Evolutionary conservation across 92 coral and sea anemone genomes (phyloP), one percentile per base, ranked within the genome.

Genomic region (Porites evermanni): DNA sequence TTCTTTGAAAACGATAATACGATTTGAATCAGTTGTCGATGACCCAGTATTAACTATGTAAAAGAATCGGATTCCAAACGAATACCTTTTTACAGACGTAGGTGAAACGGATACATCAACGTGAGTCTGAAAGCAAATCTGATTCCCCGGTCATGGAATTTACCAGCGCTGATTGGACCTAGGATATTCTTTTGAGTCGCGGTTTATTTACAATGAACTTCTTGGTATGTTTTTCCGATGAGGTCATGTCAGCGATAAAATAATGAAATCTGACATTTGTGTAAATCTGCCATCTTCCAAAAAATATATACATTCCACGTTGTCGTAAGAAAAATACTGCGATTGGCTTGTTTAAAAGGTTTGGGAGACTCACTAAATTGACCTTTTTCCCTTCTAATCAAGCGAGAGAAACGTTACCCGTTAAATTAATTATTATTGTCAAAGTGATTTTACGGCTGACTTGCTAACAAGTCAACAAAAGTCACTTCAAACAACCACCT

Each of bases 181-280:
- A 56, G 5, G 44, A 11, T 59, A 21, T 81, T 54, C 13, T 50
- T 64, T 65, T 59, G 47, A 47, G 14, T 5, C 20, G 86, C 58
- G 69, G 53, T 44, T 81, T 83, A 83, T 83, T 83, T 83, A 74
- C 87, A 50, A 21, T 60, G 79, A 83, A 21, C 73, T 72, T 72
- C 53, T 74, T 70, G 23, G 52, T 83, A 73, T 83, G 16, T 61
- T 61, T 83, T 53, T 50, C 73, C 53, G 56, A 83, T 83, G 87
- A 83, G 87, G 74, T 83, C 63, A 83, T 83, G 64, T 53, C 23
- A n/a, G 21, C 50, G 64, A 7, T 44, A 47, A 83, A 61, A 60
- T 60, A 72, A 83, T 26, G 70, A 61, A 2, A 77, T 52, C 74
- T 83, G 78, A 13, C 68, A 61, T 13, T 61, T 29, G 7, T 53